Base-by-base conservation (phyloP, 2,113 vertebrate species). In the Mus musculus region DNA sequence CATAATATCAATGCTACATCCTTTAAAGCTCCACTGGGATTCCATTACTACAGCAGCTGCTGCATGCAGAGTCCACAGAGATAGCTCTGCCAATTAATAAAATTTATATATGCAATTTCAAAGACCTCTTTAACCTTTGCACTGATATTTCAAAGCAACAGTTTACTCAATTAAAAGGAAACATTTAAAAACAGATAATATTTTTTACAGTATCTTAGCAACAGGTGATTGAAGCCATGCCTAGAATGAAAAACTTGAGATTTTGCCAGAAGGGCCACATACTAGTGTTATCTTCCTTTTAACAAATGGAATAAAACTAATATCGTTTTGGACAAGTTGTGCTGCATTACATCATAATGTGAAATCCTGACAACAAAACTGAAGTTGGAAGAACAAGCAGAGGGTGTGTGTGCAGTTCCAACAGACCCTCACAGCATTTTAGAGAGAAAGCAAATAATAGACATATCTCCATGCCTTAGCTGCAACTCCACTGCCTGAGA, bases 131-230 rank as follows among this genome's bases (percentile, higher is more conserved):
- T 97, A 98, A 98, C 97, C 97, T 98, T 97, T 6, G 91, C 95
- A 97, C 96, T 94, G 98, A 97, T 98, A 98, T 98, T 99, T 99
- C 98, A 98, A 98, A 98, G 98, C 98, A 97, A 97, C 97, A 97
- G 98, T 98, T 98, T 98, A 98, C 98, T 98, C 97, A 98, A 98
- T 98, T 98, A 98, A 98, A 98, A 97, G 97, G 95, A 96, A 98
- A 98, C 96, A 97, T 98, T 98, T 98, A 96, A 98, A 98, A 98
- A 98, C 97, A 98, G 98, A 98, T 98, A 99, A 98, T 99, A 99
- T 99, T 99, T 99, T 98, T 97, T 98, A 90, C 97, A 98, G 99
- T 99, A 98, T 98, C 99, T 98, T 98, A 99, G 99, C 99, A 99
- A 99, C 99, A 99, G 98, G 98, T 99, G 98, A 98, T 98, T 99